These are phyloP conservation scores for Gryllus bimaculatus DNA, from an alignment of 1,140 invertebrate genomes.

Conservation along the genomic window DNA sequence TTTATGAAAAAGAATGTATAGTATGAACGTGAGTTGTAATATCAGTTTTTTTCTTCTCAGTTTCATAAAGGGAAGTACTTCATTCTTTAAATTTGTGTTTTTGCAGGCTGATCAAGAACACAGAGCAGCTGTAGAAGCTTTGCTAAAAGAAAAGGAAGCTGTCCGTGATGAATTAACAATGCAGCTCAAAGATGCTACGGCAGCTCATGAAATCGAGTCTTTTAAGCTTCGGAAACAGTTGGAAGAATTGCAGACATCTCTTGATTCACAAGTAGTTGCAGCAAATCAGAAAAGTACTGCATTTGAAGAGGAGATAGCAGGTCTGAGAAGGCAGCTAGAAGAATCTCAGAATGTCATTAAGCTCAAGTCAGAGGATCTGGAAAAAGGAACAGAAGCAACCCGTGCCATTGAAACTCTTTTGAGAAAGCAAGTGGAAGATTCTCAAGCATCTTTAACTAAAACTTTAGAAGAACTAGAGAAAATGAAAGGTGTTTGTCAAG, in stretches of 20 bases:
- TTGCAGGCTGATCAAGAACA: conserved; percentile 3
- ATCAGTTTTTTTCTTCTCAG: no score
- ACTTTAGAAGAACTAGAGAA: conserved; percentile 34
- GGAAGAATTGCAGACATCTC: conserved; percentile 32
- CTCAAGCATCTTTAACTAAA: conserved; percentile 31
- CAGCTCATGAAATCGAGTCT: conserved; percentile 26
- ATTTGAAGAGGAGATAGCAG: conserved; percentile 31
- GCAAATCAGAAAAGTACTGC: conserved; percentile 28
- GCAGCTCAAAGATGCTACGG: conserved; percentile 32
- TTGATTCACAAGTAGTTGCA: conserved; percentile 29
- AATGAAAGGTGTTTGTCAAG: conserved; percentile 29
- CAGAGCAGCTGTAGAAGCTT: background rate
- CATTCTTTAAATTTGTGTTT: background rate
- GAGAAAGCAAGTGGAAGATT: conserved; percentile 21
- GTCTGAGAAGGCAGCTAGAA: conserved; percentile 33
- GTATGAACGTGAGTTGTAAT: no score
- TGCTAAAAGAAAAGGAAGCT: conserved; percentile 38
- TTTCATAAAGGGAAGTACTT: no score
- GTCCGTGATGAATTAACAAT: conserved; percentile 35
- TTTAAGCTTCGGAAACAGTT: conserved; percentile 29
- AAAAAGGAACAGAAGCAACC: conserved; percentile 25
- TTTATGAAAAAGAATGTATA: no score
- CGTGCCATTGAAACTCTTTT: conserved; percentile 29
- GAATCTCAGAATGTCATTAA: conserved; percentile 29
- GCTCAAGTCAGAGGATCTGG: conserved; percentile 30